These are phyloP conservation scores for Biston stratarius DNA, from an alignment of 2,888 invertebrate species.

Conservation along the genomic window DNA sequence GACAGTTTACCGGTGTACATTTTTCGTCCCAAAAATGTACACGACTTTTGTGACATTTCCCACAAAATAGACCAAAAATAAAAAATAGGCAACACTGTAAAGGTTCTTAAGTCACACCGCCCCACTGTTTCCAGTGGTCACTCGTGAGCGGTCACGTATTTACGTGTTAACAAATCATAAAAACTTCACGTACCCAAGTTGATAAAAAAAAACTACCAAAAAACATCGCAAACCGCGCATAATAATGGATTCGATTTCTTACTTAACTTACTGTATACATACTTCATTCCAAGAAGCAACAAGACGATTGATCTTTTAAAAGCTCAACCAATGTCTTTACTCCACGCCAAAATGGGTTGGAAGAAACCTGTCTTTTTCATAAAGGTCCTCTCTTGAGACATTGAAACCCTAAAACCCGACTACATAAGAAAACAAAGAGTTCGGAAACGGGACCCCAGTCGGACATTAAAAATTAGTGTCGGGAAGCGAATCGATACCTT, in stretches of 20 bases:
- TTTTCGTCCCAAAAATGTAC: neutral
- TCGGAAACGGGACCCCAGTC: constrained; percentile 34
- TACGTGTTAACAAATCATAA: constrained; percentile 42
- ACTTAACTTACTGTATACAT: too few species aligned
- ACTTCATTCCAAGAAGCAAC: too few species aligned
- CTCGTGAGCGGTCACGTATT: constrained; percentile 10
- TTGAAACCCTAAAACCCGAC: constrained; percentile 1
- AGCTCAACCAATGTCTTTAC: too few species aligned
- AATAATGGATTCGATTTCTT: neutral
- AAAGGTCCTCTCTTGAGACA: neutral
- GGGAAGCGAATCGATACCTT: constrained; percentile 43
- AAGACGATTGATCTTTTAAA: too few species aligned
- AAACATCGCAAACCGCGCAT: neutral
- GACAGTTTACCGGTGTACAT: too few species aligned
- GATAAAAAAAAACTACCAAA: constrained; percentile 9
- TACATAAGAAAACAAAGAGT: constrained; percentile 34
- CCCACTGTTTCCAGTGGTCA: neutral
- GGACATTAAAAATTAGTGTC: constrained; percentile 46
- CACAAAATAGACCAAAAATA: neutral
- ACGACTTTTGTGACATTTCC: neutral
- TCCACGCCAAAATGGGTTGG: too few species aligned
- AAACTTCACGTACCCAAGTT: constrained; percentile 34
- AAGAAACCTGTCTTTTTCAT: neutral
- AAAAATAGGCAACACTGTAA: constrained; percentile 1
- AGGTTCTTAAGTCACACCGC: neutral